A percentile compares a stretch with the other conserved stretches of the same genome.
These are phyloP conservation scores for Leptodactylus fuscus DNA, from an alignment of 2,113 vertebrate species.

Conservation along the genomic window DNA sequence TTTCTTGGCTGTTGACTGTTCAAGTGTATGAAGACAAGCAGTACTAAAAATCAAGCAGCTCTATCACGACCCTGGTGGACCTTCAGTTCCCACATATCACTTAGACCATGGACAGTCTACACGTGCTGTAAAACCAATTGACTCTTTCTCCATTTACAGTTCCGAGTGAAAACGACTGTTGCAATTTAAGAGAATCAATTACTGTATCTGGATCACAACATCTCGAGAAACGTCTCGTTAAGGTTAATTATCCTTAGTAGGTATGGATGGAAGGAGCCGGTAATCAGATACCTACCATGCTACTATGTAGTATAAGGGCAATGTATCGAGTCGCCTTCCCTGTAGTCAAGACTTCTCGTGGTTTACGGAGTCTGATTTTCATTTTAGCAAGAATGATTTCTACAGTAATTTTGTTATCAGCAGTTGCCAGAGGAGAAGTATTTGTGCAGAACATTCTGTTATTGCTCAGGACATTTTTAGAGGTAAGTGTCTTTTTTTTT, in stretches of 20 bases:
- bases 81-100: not conserved
- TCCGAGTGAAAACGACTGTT: not conserved
- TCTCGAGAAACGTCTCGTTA: not conserved
- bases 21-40: too few relatives aligned
- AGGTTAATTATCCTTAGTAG: not conserved
- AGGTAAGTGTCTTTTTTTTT: not conserved
- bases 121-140: not conserved
- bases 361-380: not conserved
- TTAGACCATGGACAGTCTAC: not conserved
- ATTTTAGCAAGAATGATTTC: not conserved
- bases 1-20: too few relatives aligned
- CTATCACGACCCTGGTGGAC: not conserved
- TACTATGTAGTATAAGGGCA: not conserved
- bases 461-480: not conserved
- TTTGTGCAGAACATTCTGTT: constrained; percentile 10
- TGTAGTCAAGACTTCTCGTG: not conserved
- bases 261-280: not conserved
- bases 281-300: not conserved
- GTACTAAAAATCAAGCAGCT: too few relatives aligned
- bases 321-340: not conserved
- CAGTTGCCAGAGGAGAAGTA: not conserved
- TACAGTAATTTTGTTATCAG: constrained; percentile 21
- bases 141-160: not conserved
- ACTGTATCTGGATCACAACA: not conserved
- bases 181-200: not conserved